phyloP scores from a whole-genome alignment of 2,797 vertebrate genomes.

The Morelia viridis region DNA sequence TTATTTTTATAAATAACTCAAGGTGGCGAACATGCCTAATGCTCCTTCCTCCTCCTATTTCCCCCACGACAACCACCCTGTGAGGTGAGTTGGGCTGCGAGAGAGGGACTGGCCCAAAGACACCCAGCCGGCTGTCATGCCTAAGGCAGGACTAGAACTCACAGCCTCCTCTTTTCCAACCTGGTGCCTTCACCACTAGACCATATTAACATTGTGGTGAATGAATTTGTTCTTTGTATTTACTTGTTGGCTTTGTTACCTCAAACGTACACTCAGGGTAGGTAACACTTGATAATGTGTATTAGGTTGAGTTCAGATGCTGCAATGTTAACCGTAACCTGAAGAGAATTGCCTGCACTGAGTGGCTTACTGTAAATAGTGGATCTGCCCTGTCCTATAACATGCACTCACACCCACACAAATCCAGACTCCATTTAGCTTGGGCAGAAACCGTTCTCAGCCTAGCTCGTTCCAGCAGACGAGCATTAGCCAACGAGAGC shows the following conservation, averaged over 20 bases:
- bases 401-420: no score
- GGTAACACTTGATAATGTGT: neutral
- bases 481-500: neutral
- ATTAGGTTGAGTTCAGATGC: neutral
- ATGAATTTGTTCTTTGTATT: no score
- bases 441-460: neutral
- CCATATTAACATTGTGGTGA: no score
- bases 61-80: no score
- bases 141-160: no score
- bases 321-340: neutral
- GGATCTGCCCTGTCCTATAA: neutral
- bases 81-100: no score
- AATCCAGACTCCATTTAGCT: neutral
- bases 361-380: neutral
- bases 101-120: no score
- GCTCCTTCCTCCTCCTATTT: no score
- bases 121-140: no score
- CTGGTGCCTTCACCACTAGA: no score
- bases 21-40: neutral
- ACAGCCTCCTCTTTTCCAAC: no score
- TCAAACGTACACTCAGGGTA: neutral
- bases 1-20: no score
- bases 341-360: neutral
- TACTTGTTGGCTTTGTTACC: neutral
- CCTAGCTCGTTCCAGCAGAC: neutral